Conservation (phyloP, 1,140 invertebrate species). For the Macrobrachium nipponense region DNA sequence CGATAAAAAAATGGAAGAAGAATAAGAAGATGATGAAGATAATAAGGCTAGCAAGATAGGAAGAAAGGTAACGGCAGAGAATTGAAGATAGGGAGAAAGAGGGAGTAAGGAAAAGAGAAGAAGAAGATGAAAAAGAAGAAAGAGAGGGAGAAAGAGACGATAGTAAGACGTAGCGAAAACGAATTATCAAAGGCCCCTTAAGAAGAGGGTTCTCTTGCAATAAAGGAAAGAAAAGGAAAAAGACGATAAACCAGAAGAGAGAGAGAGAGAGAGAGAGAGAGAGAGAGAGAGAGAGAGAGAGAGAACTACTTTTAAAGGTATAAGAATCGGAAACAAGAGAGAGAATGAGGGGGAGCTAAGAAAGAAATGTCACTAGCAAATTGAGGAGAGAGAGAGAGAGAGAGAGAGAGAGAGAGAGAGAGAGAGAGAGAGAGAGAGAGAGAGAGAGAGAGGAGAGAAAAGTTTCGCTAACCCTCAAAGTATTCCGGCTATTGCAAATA, state of each 20-base stretch:
- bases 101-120: not conserved
- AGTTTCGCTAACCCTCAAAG: too few relatives aligned
- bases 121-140: not conserved
- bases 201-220: too few relatives aligned
- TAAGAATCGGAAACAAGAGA: not conserved
- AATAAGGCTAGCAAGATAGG: not conserved
- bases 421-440: not conserved
- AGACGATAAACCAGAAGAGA: too few relatives aligned
- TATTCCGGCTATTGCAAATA: too few relatives aligned
- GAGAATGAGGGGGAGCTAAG: not conserved
- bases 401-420: slow-evolving; percentile 26
- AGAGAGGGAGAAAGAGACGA: not conserved
- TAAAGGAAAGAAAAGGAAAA: not conserved
- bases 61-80: not conserved
- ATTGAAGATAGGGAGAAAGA: not conserved
- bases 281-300: not conserved
- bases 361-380: too few relatives aligned
- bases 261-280: not conserved
- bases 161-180: too few relatives aligned
- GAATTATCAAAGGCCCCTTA: too few relatives aligned
- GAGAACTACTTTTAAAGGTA: too few relatives aligned
- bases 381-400: too few relatives aligned
- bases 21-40: not conserved
- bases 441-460: not conserved
- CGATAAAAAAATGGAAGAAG: not conserved